Evolutionary conservation across 1,140 invertebrate species (phyloP).

Genomic region (Saccostrea cuccullata): DNA sequence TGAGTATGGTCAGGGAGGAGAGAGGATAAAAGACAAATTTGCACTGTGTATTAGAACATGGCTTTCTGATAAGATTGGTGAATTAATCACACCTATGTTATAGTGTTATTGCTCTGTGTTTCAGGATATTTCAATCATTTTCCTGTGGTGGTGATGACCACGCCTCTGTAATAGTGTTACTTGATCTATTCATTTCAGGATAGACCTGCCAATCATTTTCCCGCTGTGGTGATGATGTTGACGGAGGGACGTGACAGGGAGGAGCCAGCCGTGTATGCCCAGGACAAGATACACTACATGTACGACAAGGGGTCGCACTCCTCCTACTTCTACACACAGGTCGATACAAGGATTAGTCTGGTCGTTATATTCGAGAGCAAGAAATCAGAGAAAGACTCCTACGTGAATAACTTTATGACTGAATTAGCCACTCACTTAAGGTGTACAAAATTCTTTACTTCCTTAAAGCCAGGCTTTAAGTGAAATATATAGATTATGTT

Average conservation of each 20-base stretch:
- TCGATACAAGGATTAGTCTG: constrained; percentile 84
- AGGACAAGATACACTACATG: constrained; percentile 75
- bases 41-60: too few relatives aligned
- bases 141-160: too few relatives aligned
- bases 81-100: not conserved
- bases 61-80: too few relatives aligned
- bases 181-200: constrained; percentile 70
- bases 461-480: constrained; percentile 65
- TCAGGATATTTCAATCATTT: too few relatives aligned
- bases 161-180: too few relatives aligned
- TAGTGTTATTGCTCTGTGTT: too few relatives aligned
- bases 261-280: constrained; percentile 75
- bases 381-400: constrained; percentile 85
- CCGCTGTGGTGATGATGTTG: constrained; percentile 79
- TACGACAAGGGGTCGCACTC: constrained; percentile 73
- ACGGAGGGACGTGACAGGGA: constrained; percentile 66
- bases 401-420: constrained; percentile 84
- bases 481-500: not conserved
- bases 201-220: constrained; percentile 77
- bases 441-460: constrained; percentile 83
- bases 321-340: constrained; percentile 84
- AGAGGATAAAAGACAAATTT: too few relatives aligned
- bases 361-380: constrained; percentile 84
- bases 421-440: constrained; percentile 84
- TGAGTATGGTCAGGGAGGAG: too few relatives aligned